A percentile compares a stretch with the other conserved stretches of the same genome.
Conservation (phyloP, 37 sponge, comb jelly and placozoan genomes). For the Diacarnus erythraeanus region DNA sequence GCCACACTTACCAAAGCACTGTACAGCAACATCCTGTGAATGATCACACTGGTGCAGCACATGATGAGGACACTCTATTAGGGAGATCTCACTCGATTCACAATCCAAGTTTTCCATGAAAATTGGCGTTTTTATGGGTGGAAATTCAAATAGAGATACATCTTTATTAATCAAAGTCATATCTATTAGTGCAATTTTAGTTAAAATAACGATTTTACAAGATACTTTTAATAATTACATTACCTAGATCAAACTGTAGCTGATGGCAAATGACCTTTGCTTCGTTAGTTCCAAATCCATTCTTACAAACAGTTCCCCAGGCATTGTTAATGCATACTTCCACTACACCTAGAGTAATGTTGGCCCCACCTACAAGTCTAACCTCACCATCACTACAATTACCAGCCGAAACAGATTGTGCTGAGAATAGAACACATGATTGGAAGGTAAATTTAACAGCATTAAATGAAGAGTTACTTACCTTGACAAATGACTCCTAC, state of each 20-base stretch:
- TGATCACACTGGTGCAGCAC: constrained; percentile 23
- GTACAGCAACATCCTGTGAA: constrained; percentile 29
- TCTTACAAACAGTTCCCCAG: constrained; percentile 47
- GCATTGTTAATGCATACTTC: constrained; percentile 53
- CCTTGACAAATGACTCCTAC: constrained; percentile 1
- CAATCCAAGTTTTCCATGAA: constrained; percentile 25
- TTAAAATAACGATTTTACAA: not conserved
- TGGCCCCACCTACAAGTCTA: constrained; percentile 26
- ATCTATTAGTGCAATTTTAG: too few relatives aligned
- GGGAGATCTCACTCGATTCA: not conserved
- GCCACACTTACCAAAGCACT: constrained; percentile 29
- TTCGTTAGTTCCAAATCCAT: constrained; percentile 18
- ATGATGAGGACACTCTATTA: constrained; percentile 7
- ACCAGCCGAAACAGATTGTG: not conserved
- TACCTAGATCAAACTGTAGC: constrained; percentile 10
- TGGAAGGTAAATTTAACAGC: too few relatives aligned
- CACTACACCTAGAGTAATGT: constrained; percentile 17
- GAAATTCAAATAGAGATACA: too few relatives aligned
- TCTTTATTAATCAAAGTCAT: too few relatives aligned
- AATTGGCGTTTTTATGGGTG: too few relatives aligned
- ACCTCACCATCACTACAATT: constrained; percentile 35
- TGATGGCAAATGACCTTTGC: constrained; percentile 46
- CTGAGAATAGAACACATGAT: too few relatives aligned
- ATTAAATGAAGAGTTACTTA: too few relatives aligned
- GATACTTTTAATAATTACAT: too few relatives aligned